phyloP scores from a whole-genome alignment of 2,888 invertebrate species.

The Homarus gammarus region DNA sequence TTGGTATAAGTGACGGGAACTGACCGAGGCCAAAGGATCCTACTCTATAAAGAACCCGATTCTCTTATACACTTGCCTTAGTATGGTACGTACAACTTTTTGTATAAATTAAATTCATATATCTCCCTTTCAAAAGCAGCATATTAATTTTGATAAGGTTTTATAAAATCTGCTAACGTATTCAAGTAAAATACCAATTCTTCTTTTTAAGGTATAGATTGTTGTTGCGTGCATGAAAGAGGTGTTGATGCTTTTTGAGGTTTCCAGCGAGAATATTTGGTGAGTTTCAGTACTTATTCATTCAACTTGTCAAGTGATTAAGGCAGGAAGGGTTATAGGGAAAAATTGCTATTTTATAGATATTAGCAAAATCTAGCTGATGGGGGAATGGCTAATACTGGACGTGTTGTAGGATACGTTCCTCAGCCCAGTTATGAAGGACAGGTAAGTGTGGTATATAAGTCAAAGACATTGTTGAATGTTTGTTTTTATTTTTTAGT shows the following conservation, averaged over 20 bases:
- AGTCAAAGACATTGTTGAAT: neutral
- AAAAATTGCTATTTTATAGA: conserved; percentile 1
- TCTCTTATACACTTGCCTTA: neutral
- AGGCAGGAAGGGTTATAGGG: neutral
- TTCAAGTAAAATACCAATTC: neutral
- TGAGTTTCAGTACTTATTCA: neutral
- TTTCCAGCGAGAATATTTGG: neutral
- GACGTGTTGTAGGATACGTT: conserved; percentile 71
- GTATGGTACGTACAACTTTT: neutral
- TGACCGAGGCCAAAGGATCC: neutral
- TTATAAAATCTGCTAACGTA: neutral
- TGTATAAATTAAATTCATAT: neutral
- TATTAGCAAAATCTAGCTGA: conserved; percentile 24
- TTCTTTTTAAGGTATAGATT: neutral
- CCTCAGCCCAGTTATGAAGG: conserved; percentile 72
- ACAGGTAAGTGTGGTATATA: conserved; percentile 53
- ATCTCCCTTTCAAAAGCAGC: neutral
- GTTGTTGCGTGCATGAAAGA: neutral
- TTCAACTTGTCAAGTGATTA: conserved; percentile 60
- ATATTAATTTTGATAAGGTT: neutral
- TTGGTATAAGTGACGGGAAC: neutral
- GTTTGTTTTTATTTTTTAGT: neutral
- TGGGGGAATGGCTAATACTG: conserved; percentile 70
- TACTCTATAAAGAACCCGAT: neutral
- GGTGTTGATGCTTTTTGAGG: neutral